These are phyloP conservation scores for Stegodyphus dumicola DNA, from an alignment of 1,140 invertebrate species.

Conservation along the genomic window DNA sequence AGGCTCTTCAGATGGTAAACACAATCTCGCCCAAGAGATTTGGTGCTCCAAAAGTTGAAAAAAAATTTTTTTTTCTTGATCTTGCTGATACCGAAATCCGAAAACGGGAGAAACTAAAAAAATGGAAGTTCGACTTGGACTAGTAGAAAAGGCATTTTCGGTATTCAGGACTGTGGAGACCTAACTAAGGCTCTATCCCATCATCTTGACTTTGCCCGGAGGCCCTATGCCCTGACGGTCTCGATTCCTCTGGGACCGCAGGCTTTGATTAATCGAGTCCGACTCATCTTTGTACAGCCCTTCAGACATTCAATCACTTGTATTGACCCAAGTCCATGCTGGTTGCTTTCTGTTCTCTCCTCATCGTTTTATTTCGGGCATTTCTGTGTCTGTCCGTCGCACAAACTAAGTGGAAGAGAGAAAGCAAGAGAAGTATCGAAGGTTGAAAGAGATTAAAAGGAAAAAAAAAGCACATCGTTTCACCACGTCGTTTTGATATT, in stretches of 20 bases:
- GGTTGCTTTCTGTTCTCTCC: not conserved
- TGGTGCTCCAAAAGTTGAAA: constrained; percentile 19
- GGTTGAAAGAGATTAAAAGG: too few species aligned
- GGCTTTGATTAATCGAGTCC: constrained; percentile 61
- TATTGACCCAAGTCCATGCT: constrained; percentile 60
- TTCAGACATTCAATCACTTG: constrained; percentile 60
- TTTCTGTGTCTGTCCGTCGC: not conserved
- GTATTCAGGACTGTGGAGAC: constrained; percentile 2
- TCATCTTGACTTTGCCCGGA: constrained; percentile 44
- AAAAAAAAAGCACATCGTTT: not conserved
- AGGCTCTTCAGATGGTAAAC: constrained; percentile 38
- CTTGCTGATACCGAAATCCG: constrained; percentile 26
- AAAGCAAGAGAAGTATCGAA: not conserved
- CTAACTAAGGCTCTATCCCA: constrained; percentile 39
- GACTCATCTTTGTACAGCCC: constrained; percentile 60
- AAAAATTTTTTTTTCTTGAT: constrained; percentile 37
- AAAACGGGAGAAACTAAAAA: constrained; percentile 49
- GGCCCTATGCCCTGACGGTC: constrained; percentile 43
- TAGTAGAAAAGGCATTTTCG: constrained; percentile 44
- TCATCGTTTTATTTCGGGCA: not conserved
- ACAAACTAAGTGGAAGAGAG: not conserved
- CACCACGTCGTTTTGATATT: not conserved
- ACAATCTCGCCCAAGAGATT: constrained; percentile 37
- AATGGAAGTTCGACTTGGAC: constrained; percentile 22
- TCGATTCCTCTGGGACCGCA: constrained; percentile 36